Base-by-base conservation (phyloP, 2,888 invertebrate species). In the Disparrhopalites patrizii region DNA sequence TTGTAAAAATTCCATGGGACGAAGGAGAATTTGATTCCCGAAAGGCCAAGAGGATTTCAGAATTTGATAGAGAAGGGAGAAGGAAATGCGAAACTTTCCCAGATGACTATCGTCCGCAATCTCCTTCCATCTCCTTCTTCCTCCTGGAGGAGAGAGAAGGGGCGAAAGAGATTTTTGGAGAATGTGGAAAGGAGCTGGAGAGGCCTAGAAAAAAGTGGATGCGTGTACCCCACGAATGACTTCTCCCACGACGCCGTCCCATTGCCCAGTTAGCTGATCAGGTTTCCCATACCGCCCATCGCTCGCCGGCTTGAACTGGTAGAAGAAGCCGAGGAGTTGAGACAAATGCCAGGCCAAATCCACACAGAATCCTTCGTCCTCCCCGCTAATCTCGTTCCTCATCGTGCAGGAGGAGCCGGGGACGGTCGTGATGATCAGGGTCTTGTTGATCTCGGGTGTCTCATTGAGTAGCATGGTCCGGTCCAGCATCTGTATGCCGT, bases 171-270 rank as follows among this genome's bases (percentile, higher is more conserved):
- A n/a, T n/a, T n/a, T n/a, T n/a, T n/a, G n/a, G n/a, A n/a, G n/a
- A n/a, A n/a, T n/a, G n/a, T n/a, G n/a, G n/a, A n/a, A n/a, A n/a
- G n/a, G n/a, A n/a, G n/a, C n/a, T n/a, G n/a, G n/a, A n/a, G n/a
- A n/a, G n/a, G n/a, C n/a, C n/a, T n/a, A n/a, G n/a, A n/a, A n/a
- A n/a, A n/a, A n/a, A n/a, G n/a, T n/a, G n/a, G n/a, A n/a, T n/a
- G n/a, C n/a, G n/a, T n/a, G n/a, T 81, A 89, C 89, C 80, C 91
- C 91, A 79, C 91, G 91, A 73, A 92, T 81, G 63, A 92, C 82
- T 78, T 92, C 91, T 76, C 89, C 85, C 77, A 93, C 91, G 90
- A 91, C 91, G 64, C 92, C 92, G 78, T 91, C 90, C 92, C 92
- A 92, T 81, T 91, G 91, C 78, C 89, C 90, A 47, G 89, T 90